These are phyloP conservation scores for Mystacornis crossleyi DNA, from an alignment of 2,113 vertebrate genomes.

Conservation along the genomic window DNA sequence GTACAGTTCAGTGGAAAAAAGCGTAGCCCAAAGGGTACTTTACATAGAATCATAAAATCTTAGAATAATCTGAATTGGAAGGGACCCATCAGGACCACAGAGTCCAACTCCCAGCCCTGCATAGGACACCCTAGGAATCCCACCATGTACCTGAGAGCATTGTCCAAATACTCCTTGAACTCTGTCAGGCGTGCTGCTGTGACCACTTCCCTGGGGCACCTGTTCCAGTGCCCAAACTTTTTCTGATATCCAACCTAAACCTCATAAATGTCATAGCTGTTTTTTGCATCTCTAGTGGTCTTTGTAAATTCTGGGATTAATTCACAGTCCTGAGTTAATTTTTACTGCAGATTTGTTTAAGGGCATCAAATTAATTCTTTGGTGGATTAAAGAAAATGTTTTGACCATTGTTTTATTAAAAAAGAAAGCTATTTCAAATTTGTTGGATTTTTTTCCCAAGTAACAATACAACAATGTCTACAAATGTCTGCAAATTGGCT, in stretches of 20 bases:
- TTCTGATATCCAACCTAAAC: background rate
- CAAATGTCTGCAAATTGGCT: background rate
- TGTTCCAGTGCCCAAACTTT: background rate
- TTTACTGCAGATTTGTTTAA: background rate
- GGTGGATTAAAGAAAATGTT: background rate
- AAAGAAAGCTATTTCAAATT: background rate
- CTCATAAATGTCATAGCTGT: background rate
- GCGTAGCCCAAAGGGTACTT: background rate
- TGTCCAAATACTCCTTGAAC: background rate
- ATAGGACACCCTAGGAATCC: background rate
- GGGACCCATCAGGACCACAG: fast-evolving
- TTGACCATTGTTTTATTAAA: background rate
- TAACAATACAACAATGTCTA: background rate
- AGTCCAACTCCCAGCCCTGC: background rate
- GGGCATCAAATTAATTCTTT: background rate
- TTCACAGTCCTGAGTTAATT: background rate
- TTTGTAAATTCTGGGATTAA: background rate
- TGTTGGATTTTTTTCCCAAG: background rate
- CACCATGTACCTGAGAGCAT: background rate
- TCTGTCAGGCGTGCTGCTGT: background rate
- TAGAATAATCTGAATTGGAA: background rate
- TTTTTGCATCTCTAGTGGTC: background rate
- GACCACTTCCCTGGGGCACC: background rate
- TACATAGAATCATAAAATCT: background rate
- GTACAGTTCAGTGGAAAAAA: background rate